Percentiles rank a stretch among this genome's conserved stretches.
phyloP scores from a whole-genome alignment of 1,140 invertebrate species.

The Epicauta chinensis region DNA sequence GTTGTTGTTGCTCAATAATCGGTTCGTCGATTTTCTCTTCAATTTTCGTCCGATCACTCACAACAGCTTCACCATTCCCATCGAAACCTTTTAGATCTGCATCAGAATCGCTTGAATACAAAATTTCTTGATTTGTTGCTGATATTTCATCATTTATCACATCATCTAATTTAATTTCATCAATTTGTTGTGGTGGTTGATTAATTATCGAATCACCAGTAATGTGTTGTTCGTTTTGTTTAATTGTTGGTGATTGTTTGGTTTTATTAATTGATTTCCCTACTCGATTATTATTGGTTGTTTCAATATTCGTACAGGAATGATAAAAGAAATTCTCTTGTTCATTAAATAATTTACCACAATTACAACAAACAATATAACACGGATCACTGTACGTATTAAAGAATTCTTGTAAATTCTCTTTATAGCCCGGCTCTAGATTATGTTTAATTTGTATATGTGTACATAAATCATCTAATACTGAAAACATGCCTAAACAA shows the following conservation, averaged over 20 bases:
- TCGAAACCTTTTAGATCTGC: conserved; percentile 7
- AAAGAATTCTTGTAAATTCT: conserved; percentile 57
- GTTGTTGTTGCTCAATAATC: no score
- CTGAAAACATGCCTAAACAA: conserved; percentile 70
- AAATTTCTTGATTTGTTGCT: conserved; percentile 10
- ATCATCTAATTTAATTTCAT: not conserved
- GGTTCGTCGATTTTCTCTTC: conserved; percentile 10
- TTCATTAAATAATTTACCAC: conserved; percentile 66
- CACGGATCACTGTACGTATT: conserved; percentile 58
- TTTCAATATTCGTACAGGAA: no score
- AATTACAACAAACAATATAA: conserved; percentile 70
- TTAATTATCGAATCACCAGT: no score
- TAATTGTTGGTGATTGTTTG: no score
- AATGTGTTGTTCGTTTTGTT: not conserved
- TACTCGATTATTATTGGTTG: conserved; percentile 38
- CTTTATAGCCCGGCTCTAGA: conserved; percentile 57
- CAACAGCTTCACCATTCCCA: conserved; percentile 1
- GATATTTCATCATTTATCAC: conserved; percentile 1
- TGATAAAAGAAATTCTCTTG: conserved; percentile 67
- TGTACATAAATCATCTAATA: conserved; percentile 65
- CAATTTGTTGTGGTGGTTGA: not conserved
- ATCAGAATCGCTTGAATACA: conserved; percentile 10
- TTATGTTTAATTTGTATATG: conserved; percentile 71
- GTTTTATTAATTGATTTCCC: conserved; percentile 27
- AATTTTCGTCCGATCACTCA: not conserved